Percentiles rank a stretch among this genome's conserved stretches.
These are phyloP conservation scores for Montipora capitata DNA, from an alignment of 92 coral and sea anemone species.

Conservation along the genomic window DNA sequence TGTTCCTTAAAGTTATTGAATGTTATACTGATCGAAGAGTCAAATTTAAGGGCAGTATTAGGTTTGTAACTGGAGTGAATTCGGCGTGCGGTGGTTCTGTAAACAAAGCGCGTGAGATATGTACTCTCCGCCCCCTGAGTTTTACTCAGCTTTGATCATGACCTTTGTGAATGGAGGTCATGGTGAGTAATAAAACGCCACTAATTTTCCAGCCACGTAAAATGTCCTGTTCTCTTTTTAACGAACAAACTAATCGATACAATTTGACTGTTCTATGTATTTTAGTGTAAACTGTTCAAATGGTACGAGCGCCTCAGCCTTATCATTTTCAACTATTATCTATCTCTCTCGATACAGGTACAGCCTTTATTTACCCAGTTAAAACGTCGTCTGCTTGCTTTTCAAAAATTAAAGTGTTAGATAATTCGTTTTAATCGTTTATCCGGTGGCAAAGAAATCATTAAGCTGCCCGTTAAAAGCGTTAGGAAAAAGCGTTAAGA, in stretches of 20 bases:
- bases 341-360: not conserved
- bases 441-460: slow-evolving; percentile 2
- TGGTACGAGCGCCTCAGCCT: not conserved
- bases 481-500: not conserved
- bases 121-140: not conserved
- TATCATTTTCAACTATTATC: not conserved
- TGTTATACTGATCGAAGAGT: slow-evolving; percentile 24
- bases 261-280: too few species aligned
- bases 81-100: slow-evolving; percentile 15
- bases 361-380: slow-evolving; percentile 2
- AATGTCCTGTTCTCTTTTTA: too few species aligned
- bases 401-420: slow-evolving; percentile 12
- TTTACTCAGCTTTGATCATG: not conserved
- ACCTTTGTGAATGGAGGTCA: not conserved
- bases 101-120: slow-evolving; percentile 6
- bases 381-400: slow-evolving; percentile 14
- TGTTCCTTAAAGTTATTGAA: slow-evolving; percentile 7
- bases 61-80: slow-evolving; percentile 12
- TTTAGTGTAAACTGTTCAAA: too few species aligned
- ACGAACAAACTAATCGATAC: too few species aligned
- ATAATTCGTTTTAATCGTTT: slow-evolving; percentile 17
- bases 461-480: slow-evolving; percentile 8
- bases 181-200: too few species aligned
- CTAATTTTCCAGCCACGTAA: too few species aligned
- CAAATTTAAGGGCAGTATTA: slow-evolving; percentile 14